Evolutionary conservation across 2,113 vertebrate genomes (phyloP), one percentile per base, ranked within the genome.

Genomic region (Acanthochromis polyacanthus): DNA sequence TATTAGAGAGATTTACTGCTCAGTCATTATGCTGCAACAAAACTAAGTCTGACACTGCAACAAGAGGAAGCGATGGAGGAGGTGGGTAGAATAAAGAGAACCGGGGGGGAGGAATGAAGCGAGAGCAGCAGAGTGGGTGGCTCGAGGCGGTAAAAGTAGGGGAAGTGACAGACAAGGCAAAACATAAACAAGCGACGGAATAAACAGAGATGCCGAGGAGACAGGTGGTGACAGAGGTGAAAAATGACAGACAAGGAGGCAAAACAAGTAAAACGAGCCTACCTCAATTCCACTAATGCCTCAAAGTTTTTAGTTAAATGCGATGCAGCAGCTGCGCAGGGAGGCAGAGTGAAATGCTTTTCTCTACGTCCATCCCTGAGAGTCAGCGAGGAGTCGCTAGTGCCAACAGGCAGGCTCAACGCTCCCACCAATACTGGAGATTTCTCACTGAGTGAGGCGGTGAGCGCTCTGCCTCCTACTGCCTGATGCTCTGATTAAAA

Each of bases 401-500:
- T 63, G 83, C 83, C 89, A 86, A 81, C 59, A 84, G 74, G 66
- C 81, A 63, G 71, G 46, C 87, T 88, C 68, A 71, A 23, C 17
- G 4, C 45, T 74, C 78, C 64, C 83, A 75, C 61, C 85, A 70
- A 40, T 23, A 70, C 87, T 70, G 73, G 65, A 58, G 82, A 80
- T 58, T 71, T 73, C 68, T 74, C 78, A 63, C 16, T 11, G 71
- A 88, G 68, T 14, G 66, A 87, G 65, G 57, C 80, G 62, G 77
- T 46, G 68, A 84, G 78, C 5, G 62, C 90, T 87, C 76, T 83
- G 75, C 79, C 64, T 78, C 80, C 86, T 71, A 75, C 85, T 62
- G 81, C 71, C 75, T 74, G 70, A 79, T 51, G 85, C 77, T 86
- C 83, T 63, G 81, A 87, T 86, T 84, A 84, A 90, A 83, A 78